phyloP scores from a whole-genome alignment of 2,888 invertebrate species.

The Piscicola geometra region DNA sequence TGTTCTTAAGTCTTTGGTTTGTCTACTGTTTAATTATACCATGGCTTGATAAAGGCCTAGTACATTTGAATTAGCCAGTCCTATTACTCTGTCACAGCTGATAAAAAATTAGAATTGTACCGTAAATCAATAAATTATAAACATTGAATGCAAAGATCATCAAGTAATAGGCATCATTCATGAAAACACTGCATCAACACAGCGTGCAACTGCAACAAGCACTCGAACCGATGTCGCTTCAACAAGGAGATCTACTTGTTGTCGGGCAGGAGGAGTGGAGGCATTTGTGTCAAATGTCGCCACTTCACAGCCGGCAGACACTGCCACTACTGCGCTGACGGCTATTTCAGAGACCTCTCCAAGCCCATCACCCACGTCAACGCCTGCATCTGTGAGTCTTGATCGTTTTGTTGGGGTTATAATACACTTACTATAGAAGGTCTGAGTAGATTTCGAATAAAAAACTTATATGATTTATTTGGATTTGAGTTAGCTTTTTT shows the following conservation, averaged over 20 bases:
- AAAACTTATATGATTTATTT: not conserved
- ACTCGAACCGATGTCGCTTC: slow-evolving; percentile 92
- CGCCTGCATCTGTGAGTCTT: slow-evolving; percentile 81
- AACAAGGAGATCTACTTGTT: slow-evolving; percentile 96
- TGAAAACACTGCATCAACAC: no score
- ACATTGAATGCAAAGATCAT: no score
- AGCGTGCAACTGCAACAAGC: slow-evolving; percentile 98
- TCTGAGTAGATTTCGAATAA: not conserved
- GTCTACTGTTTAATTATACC: no score
- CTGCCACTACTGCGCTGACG: slow-evolving; percentile 96
- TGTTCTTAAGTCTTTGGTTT: no score
- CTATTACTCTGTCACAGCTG: no score
- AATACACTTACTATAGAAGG: not conserved
- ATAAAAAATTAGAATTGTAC: no score
- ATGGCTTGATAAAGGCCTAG: no score
- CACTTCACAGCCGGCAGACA: slow-evolving; percentile 91
- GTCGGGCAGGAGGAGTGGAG: slow-evolving; percentile 87
- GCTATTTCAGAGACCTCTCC: slow-evolving; percentile 85
- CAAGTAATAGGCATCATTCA: no score
- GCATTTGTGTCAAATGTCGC: slow-evolving; percentile 90
- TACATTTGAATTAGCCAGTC: no score
- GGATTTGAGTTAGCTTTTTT: no score
- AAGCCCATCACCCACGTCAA: slow-evolving; percentile 87
- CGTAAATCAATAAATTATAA: no score
- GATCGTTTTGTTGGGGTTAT: not conserved